Base-by-base conservation (phyloP, 2,888 invertebrate genomes). In the Trypoxylon attenuatum region DNA sequence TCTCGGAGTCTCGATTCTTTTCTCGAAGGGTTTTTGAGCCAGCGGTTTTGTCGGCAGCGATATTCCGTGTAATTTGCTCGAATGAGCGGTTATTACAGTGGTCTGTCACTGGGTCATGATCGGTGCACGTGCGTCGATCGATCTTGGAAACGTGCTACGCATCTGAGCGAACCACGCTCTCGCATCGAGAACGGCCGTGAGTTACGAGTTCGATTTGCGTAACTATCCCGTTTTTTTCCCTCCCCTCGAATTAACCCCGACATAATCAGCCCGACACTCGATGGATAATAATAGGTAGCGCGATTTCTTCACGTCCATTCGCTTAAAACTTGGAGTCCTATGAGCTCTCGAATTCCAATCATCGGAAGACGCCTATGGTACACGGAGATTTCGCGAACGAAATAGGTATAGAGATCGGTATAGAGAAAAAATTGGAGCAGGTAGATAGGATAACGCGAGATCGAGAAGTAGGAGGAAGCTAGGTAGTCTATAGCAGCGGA, bases 391-490 rank as follows among this genome's bases (percentile, higher is more conserved):
- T 6, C 10, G 0, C 10, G 33, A 33, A 33, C n/a, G 33, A 33
- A 1, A 6, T 10, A 33, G 10, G 2, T 33, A 33, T 33, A 33
- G 5, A n/a, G 3, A 3, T 1, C 8, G 13, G 13, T n/a, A 2
- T 27, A 2, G 27, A 27, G 4, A 27, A 27, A n/a, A 27, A n/a
- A 27, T 33, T n/a, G 1, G 13, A 33, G 13, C 4, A 33, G 8
- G 33, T 4, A 3, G 4, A 13, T 10, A 13, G 33, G 33, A 5
- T 33, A 5, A 16, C 57, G 59, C 25, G 50, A 61, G 29, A 53
- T 51, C 59, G 65, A 56, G 68, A 69, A 67, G 71, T 71, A 68
- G 57, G 62, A 59, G 41, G 47, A 58, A 63, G 58, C 33, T 51
- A 51, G 61, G 61, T 49, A 33, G 10, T 33, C 33, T 55, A n/a